Evolutionary conservation across 2,888 invertebrate genomes (phyloP).

Genomic region (Scelioninae gen. 1): DNA sequence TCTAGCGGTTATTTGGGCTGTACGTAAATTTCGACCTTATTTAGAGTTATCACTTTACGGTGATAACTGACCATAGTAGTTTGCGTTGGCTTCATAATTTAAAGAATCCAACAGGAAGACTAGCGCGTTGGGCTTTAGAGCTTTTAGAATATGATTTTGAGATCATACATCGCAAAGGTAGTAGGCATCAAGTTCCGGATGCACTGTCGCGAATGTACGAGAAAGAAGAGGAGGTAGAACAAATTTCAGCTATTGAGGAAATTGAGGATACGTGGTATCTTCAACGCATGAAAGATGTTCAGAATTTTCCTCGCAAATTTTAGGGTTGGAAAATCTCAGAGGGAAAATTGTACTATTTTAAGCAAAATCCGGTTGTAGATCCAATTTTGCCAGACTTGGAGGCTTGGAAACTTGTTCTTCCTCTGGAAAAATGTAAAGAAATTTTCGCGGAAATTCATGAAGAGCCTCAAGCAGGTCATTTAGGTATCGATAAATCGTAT

Average conservation of each 20-base stretch:
- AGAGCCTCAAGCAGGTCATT: slow-evolving; percentile 31
- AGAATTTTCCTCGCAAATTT: slow-evolving; percentile 28
- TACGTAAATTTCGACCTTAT: background rate
- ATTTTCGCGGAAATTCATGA: slow-evolving; percentile 38
- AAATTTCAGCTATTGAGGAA: slow-evolving; percentile 10
- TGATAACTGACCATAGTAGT: background rate
- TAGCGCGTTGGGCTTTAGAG: slow-evolving; percentile 57
- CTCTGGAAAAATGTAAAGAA: slow-evolving; percentile 32
- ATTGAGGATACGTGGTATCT: slow-evolving; percentile 38
- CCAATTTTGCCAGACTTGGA: slow-evolving; percentile 45
- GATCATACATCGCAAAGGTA: slow-evolving; percentile 43
- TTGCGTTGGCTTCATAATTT: slow-evolving; percentile 60
- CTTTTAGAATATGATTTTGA: slow-evolving; percentile 58
- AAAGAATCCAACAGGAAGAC: slow-evolving; percentile 29
- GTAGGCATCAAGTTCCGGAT: slow-evolving; percentile 43
- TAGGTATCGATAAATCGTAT: slow-evolving; percentile 23
- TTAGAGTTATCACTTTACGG: background rate
- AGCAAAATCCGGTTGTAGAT: slow-evolving; percentile 39
- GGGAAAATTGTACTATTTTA: slow-evolving; percentile 51
- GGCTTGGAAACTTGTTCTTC: slow-evolving; percentile 66
- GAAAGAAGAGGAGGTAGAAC: background rate
- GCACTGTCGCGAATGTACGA: slow-evolving; percentile 64
- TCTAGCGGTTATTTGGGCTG: no score
- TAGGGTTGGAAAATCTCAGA: slow-evolving; percentile 50
- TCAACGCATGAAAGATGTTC: slow-evolving; percentile 16